These are phyloP conservation scores for Balearica regulorum DNA, from an alignment of 2,797 vertebrate species.

Conservation along the genomic window DNA sequence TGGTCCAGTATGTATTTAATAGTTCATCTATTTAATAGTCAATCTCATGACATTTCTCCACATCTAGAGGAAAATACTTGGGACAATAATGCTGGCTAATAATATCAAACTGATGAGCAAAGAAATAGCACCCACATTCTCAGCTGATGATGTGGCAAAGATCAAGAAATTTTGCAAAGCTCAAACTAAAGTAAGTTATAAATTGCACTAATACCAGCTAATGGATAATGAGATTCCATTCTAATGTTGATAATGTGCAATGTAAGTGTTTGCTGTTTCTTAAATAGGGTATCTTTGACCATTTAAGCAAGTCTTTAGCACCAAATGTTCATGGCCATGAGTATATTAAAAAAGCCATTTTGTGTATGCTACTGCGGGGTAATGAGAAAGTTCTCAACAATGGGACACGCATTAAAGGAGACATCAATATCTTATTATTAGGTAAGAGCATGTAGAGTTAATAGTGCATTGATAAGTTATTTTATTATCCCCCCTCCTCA, in stretches of 20 bases:
- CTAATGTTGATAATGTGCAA: constrained; percentile 70
- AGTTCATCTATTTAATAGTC: constrained; percentile 49
- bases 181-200: constrained; percentile 77
- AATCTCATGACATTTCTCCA: constrained; percentile 50
- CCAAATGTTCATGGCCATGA: constrained; percentile 77
- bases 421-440: constrained; percentile 85
- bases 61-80: constrained; percentile 20
- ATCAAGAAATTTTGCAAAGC: constrained; percentile 84
- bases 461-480: constrained; percentile 76
- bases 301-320: constrained; percentile 80
- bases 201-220: constrained; percentile 65
- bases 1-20: constrained; percentile 58
- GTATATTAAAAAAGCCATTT: constrained; percentile 84
- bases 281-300: constrained; percentile 81
- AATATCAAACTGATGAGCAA: constrained; percentile 81
- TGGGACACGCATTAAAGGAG: constrained; percentile 78
- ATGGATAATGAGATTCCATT: constrained; percentile 74
- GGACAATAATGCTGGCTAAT: constrained; percentile 72
- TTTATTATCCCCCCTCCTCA: constrained; percentile 70
- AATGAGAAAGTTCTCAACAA: constrained; percentile 82
- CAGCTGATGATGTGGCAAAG: constrained; percentile 77
- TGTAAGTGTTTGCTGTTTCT: constrained; percentile 75
- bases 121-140: constrained; percentile 73
- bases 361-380: constrained; percentile 75
- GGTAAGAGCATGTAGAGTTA: constrained; percentile 74